A percentile compares a stretch with the other conserved stretches of the same genome.
Conservation (phyloP, 1,140 invertebrate genomes). For the Gonioctena quinquepunctata region DNA sequence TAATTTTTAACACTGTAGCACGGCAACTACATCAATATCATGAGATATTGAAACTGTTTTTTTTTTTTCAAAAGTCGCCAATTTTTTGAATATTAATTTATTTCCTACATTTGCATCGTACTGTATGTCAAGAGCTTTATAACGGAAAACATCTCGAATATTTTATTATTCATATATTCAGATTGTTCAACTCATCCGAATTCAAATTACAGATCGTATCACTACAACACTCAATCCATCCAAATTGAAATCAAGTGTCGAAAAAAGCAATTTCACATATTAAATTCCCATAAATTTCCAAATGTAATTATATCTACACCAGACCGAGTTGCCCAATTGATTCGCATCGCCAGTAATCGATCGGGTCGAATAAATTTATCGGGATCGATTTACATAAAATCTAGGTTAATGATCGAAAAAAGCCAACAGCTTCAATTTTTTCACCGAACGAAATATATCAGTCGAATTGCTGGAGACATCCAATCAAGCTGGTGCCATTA, state of each 20-base stretch:
- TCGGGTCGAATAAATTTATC: neutral
- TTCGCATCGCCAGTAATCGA: neutral
- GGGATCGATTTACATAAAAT: neutral
- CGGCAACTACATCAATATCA: too few relatives aligned
- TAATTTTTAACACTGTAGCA: too few relatives aligned
- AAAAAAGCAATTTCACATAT: neutral
- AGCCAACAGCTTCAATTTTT: neutral
- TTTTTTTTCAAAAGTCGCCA: too few relatives aligned
- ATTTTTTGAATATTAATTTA: too few relatives aligned
- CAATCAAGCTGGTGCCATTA: too few relatives aligned
- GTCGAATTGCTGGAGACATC: neutral
- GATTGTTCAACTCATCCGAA: too few relatives aligned
- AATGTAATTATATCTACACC: neutral
- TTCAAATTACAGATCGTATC: too few relatives aligned
- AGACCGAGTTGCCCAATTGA: neutral
- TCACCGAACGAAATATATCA: neutral
- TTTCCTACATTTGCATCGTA: too few relatives aligned
- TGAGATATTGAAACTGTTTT: too few relatives aligned
- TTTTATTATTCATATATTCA: too few relatives aligned
- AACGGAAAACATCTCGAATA: too few relatives aligned
- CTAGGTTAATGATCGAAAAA: neutral
- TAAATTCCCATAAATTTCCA: neutral
- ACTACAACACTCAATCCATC: neutral
- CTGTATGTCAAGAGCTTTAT: too few relatives aligned
- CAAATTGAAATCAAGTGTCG: neutral